Evolutionary conservation across 2,113 vertebrate genomes (phyloP).

Genomic region (Serinus canaria): DNA sequence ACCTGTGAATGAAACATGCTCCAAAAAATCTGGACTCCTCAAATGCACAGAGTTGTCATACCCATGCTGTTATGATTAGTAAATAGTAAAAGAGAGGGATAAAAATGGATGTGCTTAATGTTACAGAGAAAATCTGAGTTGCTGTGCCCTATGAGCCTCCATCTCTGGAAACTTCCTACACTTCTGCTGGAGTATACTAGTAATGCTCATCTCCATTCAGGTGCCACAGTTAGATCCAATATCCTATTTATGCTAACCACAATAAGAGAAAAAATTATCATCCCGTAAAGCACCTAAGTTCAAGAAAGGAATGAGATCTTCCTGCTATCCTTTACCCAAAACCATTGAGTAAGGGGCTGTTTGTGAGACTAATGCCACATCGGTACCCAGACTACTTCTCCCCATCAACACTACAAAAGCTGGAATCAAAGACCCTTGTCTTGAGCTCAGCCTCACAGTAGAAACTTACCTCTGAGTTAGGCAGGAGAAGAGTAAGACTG

Average conservation of each 20-base stretch:
- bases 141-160: not conserved
- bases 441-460: not conserved
- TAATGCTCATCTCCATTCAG: not conserved
- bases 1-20: not conserved
- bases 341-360: not conserved
- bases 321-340: not conserved
- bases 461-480: not conserved
- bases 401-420: not conserved
- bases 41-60: not conserved
- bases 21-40: not conserved
- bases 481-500: not conserved
- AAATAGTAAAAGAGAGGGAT: not conserved
- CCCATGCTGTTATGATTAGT: not conserved
- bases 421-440: not conserved
- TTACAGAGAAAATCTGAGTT: not conserved
- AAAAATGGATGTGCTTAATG: not conserved
- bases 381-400: not conserved
- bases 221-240: not conserved
- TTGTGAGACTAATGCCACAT: not conserved
- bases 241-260: not conserved
- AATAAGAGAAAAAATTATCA: not conserved
- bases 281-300: not conserved
- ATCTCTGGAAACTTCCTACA: not conserved
- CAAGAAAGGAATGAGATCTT: not conserved
- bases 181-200: not conserved